phyloP scores from a whole-genome alignment of 2,113 vertebrate genomes.

The Motacilla tschutschensis region DNA sequence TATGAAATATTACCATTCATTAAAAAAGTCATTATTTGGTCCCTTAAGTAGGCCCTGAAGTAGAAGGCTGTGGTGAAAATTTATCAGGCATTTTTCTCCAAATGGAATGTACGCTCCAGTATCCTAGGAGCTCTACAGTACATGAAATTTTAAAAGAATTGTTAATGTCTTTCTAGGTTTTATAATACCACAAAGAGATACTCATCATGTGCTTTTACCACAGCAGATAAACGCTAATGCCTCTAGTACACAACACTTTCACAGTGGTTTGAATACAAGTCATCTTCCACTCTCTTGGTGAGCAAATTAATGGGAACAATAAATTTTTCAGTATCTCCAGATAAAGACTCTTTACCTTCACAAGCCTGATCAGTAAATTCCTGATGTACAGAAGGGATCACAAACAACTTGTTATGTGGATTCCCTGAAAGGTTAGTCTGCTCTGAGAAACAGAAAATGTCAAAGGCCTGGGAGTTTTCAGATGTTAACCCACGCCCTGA shows the following conservation, averaged over 20 bases:
- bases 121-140: slow-evolving; percentile 25
- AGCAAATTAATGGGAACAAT: slow-evolving; percentile 61
- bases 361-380: slow-evolving; percentile 39
- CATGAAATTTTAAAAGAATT: slow-evolving; percentile 74
- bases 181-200: slow-evolving; percentile 70
- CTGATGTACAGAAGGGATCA: slow-evolving; percentile 4
- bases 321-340: slow-evolving; percentile 16
- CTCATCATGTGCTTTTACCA: slow-evolving; percentile 33
- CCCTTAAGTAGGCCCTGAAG: slow-evolving; percentile 76
- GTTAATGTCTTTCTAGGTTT: slow-evolving; percentile 76
- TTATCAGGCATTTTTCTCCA: slow-evolving; percentile 26
- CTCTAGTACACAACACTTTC: slow-evolving; percentile 26
- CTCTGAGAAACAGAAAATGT: slow-evolving; percentile 62
- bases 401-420: slow-evolving; percentile 12
- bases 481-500: background rate
- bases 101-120: slow-evolving; percentile 50
- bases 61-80: slow-evolving; percentile 40
- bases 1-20: slow-evolving; percentile 65
- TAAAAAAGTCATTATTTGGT: slow-evolving; percentile 68
- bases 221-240: slow-evolving; percentile 57
- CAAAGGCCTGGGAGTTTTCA: slow-evolving; percentile 17
- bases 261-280: background rate
- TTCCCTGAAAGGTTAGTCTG: slow-evolving; percentile 54
- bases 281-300: background rate
- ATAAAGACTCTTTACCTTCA: slow-evolving; percentile 24